Evolutionary conservation across 2,888 invertebrate species (phyloP).

Genomic region (Pherbina coryleti): DNA sequence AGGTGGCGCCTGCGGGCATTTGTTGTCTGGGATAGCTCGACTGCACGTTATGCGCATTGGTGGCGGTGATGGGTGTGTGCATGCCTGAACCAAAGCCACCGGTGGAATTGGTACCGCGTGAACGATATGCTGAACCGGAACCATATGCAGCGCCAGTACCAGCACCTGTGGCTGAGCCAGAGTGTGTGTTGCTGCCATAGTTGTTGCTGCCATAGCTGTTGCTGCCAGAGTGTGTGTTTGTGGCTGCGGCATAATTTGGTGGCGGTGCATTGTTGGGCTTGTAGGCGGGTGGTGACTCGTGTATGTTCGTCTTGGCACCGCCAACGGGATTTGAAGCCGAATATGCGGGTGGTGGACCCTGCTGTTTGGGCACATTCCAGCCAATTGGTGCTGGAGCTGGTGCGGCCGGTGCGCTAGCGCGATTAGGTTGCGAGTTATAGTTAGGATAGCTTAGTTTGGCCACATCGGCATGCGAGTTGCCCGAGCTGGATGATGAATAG

Average conservation of each 20-base stretch:
- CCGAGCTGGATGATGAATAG: conserved; percentile 43
- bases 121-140: conserved; percentile 23
- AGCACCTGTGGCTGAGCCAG: neutral
- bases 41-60: conserved; percentile 57
- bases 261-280: conserved; percentile 59
- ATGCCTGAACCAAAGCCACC: conserved; percentile 50
- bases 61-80: conserved; percentile 60
- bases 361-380: conserved; percentile 66
- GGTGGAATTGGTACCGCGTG: conserved; percentile 50
- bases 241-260: conserved; percentile 59
- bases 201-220: conserved; percentile 37
- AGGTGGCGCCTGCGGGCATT: conserved; percentile 53
- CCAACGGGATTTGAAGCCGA: conserved; percentile 62
- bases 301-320: conserved; percentile 62
- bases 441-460: conserved; percentile 66
- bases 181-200: conserved; percentile 8
- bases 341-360: conserved; percentile 67
- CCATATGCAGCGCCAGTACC: conserved; percentile 30
- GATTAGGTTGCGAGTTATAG: conserved; percentile 67
- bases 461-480: conserved; percentile 65
- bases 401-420: conserved; percentile 54
- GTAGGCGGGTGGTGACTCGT: conserved; percentile 65
- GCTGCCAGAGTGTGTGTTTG: conserved; percentile 42
- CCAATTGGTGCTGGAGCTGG: conserved; percentile 56
- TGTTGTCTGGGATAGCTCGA: conserved; percentile 53